Conservation (phyloP, 2,797 vertebrate species). For the Betta splendens region DNA sequence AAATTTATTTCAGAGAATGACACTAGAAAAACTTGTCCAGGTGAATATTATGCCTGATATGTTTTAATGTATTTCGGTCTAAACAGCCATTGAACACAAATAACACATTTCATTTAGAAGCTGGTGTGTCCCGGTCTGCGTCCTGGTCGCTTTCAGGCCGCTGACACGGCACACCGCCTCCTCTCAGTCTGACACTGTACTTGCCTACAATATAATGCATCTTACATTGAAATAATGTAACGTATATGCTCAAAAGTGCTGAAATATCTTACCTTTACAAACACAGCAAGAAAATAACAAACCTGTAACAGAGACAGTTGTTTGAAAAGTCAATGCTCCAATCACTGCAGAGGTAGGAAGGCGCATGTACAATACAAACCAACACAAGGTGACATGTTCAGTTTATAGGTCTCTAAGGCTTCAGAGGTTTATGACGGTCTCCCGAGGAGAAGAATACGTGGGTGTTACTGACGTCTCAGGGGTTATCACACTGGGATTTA, state of each 20-base stretch:
- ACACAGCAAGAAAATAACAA: constrained; percentile 72
- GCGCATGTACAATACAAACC: constrained; percentile 68
- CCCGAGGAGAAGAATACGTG: constrained; percentile 51
- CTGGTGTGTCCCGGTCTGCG: constrained; percentile 40
- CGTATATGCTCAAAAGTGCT: constrained; percentile 79
- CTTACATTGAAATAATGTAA: constrained; percentile 58
- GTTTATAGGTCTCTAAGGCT: constrained; percentile 36
- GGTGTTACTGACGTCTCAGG: constrained; percentile 36
- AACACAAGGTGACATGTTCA: constrained; percentile 65
- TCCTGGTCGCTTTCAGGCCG: constrained; percentile 52
- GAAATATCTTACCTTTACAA: constrained; percentile 80
- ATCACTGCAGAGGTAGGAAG: constrained; percentile 80
- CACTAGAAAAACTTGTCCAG: constrained; percentile 35
- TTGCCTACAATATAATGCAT: constrained; percentile 52
- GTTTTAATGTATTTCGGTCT: constrained; percentile 79
- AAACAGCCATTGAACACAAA: constrained; percentile 74
- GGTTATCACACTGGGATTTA: constrained; percentile 40
- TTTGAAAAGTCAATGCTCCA: constrained; percentile 68
- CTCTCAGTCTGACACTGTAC: constrained; percentile 45
- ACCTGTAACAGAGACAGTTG: constrained; percentile 68
- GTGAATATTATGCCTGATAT: constrained; percentile 74
- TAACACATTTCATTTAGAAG: constrained; percentile 67
- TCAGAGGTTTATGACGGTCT: constrained; percentile 52
- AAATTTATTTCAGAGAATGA: too few relatives aligned
- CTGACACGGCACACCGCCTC: constrained; percentile 54